These are phyloP conservation scores for Ceyx erithaca DNA, from an alignment of 2,797 vertebrate species.

Conservation along the genomic window DNA sequence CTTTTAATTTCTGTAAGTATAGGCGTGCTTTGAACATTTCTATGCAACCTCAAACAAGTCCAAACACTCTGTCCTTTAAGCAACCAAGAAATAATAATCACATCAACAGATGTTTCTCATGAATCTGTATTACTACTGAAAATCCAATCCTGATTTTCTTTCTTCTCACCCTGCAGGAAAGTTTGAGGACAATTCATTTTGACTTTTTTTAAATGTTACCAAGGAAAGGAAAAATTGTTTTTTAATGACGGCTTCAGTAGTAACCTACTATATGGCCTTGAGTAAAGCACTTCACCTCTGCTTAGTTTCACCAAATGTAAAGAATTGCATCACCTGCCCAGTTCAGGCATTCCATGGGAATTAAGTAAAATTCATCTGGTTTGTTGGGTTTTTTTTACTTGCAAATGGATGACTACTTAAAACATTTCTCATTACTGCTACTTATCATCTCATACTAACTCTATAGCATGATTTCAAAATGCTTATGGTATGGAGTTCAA, in stretches of 20 bases:
- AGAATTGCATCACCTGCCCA: not conserved
- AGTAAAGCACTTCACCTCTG: not conserved
- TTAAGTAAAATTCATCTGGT: not conserved
- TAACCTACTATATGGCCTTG: not conserved
- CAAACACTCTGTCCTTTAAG: not conserved
- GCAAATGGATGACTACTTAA: not conserved
- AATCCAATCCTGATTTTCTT: not conserved
- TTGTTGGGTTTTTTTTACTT: not conserved
- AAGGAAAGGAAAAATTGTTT: not conserved
- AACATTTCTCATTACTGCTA: not conserved
- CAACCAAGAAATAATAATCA: not conserved
- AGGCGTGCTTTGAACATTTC: not conserved
- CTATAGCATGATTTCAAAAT: not conserved
- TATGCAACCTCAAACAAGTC: not conserved
- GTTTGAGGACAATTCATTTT: not conserved
- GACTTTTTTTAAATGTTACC: not conserved
- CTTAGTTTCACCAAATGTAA: not conserved
- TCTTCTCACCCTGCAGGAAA: not conserved
- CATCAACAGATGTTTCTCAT: not conserved
- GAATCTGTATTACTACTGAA: not conserved
- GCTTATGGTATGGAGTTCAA: not conserved
- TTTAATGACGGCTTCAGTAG: not conserved
- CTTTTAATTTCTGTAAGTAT: not conserved
- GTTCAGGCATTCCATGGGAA: not conserved
- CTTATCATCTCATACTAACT: not conserved